Percentiles rank a stretch among this genome's conserved stretches.
phyloP scores from a whole-genome alignment of 2,113 vertebrate species.

The Poecile atricapillus region DNA sequence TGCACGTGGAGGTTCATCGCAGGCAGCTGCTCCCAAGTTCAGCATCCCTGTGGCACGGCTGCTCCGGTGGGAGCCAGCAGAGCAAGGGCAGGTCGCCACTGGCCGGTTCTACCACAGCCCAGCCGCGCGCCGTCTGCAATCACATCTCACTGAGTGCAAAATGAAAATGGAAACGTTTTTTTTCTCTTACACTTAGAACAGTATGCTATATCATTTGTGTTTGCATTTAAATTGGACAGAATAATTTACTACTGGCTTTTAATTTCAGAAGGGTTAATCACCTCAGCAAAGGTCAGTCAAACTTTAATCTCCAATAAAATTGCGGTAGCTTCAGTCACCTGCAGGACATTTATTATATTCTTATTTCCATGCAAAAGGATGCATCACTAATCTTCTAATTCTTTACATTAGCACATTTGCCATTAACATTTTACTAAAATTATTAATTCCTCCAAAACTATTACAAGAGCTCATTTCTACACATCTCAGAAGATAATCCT shows the following conservation, averaged over 20 bases:
- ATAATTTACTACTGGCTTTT: constrained; percentile 73
- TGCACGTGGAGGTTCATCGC: neutral
- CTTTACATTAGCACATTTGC: constrained; percentile 71
- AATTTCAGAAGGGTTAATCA: constrained; percentile 82
- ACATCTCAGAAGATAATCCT: constrained; percentile 73
- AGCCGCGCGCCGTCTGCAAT: constrained; percentile 27
- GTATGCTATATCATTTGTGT: constrained; percentile 23
- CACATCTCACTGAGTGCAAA: constrained; percentile 59
- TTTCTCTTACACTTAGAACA: constrained; percentile 60
- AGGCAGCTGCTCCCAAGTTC: neutral
- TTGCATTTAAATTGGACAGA: constrained; percentile 79
- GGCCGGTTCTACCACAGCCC: neutral
- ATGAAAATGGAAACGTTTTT: constrained; percentile 67
- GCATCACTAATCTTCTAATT: constrained; percentile 68
- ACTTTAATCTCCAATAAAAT: constrained; percentile 80
- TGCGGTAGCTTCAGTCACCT: constrained; percentile 71
- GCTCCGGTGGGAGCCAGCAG: neutral
- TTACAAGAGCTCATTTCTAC: constrained; percentile 71
- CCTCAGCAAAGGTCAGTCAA: constrained; percentile 77
- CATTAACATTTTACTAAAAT: constrained; percentile 71
- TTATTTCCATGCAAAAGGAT: constrained; percentile 73
- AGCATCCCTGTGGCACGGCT: neutral
- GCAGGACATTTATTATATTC: constrained; percentile 74
- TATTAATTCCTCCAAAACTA: constrained; percentile 73
- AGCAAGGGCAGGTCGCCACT: constrained; percentile 18